Percentiles rank a stretch among this genome's conserved stretches.
phyloP scores from a whole-genome alignment of 2,888 invertebrate species.

The Troides aeacus region DNA sequence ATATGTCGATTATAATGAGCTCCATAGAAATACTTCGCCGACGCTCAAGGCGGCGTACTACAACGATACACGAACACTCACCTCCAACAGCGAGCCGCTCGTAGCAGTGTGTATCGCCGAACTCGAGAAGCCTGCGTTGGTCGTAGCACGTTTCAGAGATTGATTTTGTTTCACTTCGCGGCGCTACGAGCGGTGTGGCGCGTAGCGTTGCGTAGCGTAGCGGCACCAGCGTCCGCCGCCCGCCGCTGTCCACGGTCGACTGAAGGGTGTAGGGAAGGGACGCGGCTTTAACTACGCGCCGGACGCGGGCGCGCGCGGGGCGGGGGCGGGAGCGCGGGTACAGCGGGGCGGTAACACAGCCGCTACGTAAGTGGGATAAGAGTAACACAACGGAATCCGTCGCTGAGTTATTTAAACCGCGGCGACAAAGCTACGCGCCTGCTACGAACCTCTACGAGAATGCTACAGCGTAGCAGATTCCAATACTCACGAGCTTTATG shows the following conservation, averaged over 20 bases:
- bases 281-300: conserved; percentile 21
- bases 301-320: not conserved
- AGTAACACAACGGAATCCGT: conserved; percentile 21
- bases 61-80: no score
- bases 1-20: no score
- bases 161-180: not conserved
- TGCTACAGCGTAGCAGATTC: conserved; percentile 16
- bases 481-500: not conserved
- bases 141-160: not conserved
- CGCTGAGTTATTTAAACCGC: conserved; percentile 26
- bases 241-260: conserved; percentile 40
- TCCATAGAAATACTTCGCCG: no score
- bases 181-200: not conserved
- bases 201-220: not conserved
- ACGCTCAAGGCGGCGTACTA: no score
- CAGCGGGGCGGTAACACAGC: no score
- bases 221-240: conserved; percentile 3
- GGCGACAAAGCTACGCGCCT: not conserved
- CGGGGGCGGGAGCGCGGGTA: no score
- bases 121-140: no score
- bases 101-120: no score
- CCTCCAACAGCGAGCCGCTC: no score
- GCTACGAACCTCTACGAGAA: not conserved
- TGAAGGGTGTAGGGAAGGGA: conserved; percentile 33
- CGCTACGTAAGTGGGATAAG: conserved; percentile 23